A percentile compares a stretch with the other conserved stretches of the same genome.
phyloP scores from a whole-genome alignment of 1,140 invertebrate genomes.

The Tachypleus tridentatus region DNA sequence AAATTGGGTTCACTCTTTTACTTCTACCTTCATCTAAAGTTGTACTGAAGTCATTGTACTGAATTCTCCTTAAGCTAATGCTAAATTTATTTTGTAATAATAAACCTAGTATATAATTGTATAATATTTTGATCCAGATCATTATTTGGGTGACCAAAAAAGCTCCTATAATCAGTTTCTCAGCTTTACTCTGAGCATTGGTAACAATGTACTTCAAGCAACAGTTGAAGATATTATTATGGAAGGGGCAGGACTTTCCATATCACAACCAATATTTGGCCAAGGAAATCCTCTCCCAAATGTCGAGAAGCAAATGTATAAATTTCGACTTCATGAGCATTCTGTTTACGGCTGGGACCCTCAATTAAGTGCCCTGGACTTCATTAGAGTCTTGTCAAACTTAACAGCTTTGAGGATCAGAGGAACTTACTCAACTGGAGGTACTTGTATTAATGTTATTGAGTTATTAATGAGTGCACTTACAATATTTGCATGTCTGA shows the following conservation, averaged over 20 bases:
- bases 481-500: not conserved
- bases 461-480: not conserved
- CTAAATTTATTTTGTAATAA: too few species aligned
- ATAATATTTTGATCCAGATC: slow-evolving; percentile 31
- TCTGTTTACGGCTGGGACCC: slow-evolving; percentile 78
- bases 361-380: slow-evolving; percentile 63
- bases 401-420: slow-evolving; percentile 86
- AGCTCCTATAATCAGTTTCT: slow-evolving; percentile 88
- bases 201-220: slow-evolving; percentile 53
- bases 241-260: slow-evolving; percentile 55
- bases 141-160: slow-evolving; percentile 67
- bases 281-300: slow-evolving; percentile 72
- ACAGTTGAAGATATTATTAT: slow-evolving; percentile 77
- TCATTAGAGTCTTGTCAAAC: slow-evolving; percentile 83
- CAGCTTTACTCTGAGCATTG: slow-evolving; percentile 76
- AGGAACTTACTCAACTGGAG: slow-evolving; percentile 68
- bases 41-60: too few species aligned
- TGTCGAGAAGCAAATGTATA: slow-evolving; percentile 55
- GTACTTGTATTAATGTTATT: slow-evolving; percentile 31
- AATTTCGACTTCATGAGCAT: slow-evolving; percentile 70
- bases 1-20: too few species aligned
- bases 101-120: too few species aligned
- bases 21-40: too few species aligned
- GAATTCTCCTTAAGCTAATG: too few species aligned
- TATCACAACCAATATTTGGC: slow-evolving; percentile 78